Percentiles rank a stretch among this genome's conserved stretches.
Evolutionary conservation across 2,797 vertebrate genomes (phyloP).

Genomic region (Amniataba percoides): DNA sequence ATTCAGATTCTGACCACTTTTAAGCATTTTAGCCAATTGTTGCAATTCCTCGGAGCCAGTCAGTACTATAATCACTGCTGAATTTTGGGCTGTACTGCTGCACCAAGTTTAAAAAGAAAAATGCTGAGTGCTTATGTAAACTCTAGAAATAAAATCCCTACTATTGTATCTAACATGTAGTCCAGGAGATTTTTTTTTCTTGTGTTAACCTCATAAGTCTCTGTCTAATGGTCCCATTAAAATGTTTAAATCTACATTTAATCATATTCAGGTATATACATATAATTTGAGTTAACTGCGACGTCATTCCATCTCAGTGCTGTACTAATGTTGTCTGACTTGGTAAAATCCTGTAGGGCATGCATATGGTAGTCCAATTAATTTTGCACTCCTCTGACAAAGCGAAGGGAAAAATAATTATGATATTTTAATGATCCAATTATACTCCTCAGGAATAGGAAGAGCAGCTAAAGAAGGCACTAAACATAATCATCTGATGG

Average conservation of each 20-base stretch:
- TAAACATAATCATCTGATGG: slow-evolving; percentile 23
- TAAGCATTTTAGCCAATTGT: background rate
- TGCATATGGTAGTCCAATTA: slow-evolving; percentile 21
- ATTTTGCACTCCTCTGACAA: slow-evolving; percentile 17
- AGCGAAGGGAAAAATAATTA: slow-evolving; percentile 16
- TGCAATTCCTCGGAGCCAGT: background rate
- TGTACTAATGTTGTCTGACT: slow-evolving; percentile 35
- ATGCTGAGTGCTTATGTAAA: background rate
- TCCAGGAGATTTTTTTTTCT: too few relatives aligned
- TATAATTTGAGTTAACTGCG: slow-evolving; percentile 35
- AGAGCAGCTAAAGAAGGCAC: slow-evolving; percentile 1
- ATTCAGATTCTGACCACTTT: background rate
- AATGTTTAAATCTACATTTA: slow-evolving; percentile 44
- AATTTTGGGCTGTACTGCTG: background rate
- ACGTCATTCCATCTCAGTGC: slow-evolving; percentile 2
- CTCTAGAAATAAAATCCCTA: slow-evolving; percentile 9
- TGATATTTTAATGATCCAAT: slow-evolving; percentile 36
- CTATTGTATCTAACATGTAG: background rate
- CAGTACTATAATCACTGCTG: background rate
- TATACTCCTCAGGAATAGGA: slow-evolving; percentile 13
- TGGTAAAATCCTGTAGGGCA: slow-evolving; percentile 8
- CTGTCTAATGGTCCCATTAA: slow-evolving; percentile 14
- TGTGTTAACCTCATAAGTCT: slow-evolving; percentile 3
- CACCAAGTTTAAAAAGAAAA: background rate
- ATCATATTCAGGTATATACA: too few relatives aligned